Percentiles rank a stretch among this genome's conserved stretches.
phyloP scores from a whole-genome alignment of 2,113 vertebrate genomes.

The Onychorhynchus coronatus region DNA sequence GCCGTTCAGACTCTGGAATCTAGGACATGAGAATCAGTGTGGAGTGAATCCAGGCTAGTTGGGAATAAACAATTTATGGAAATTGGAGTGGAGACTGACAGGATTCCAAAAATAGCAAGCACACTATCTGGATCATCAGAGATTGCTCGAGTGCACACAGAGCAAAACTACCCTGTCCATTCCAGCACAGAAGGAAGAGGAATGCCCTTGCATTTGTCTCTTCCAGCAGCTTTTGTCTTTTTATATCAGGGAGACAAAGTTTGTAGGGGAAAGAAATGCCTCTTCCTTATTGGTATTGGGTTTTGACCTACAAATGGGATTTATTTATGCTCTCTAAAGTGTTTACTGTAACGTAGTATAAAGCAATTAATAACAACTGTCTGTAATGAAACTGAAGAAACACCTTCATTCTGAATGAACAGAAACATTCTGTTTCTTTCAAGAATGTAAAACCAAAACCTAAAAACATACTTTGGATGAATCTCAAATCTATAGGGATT shows the following conservation, averaged over 20 bases:
- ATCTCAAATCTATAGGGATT: not conserved
- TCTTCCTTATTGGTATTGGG: not conserved
- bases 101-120: conserved; percentile 12
- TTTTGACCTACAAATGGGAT: not conserved
- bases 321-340: not conserved
- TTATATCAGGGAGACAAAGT: not conserved
- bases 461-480: not conserved
- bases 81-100: not conserved
- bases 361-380: not conserved
- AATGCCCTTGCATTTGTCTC: not conserved
- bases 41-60: not conserved
- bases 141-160: not conserved
- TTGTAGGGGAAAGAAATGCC: not conserved
- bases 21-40: conserved; percentile 5
- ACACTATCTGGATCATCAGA: not conserved
- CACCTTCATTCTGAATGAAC: not conserved
- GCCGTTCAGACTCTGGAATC: not conserved
- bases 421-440: not conserved
- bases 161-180: not conserved
- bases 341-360: not conserved
- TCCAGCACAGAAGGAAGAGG: not conserved
- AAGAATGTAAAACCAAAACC: not conserved
- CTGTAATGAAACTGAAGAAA: not conserved
- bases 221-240: not conserved
- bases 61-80: conserved; percentile 24